Conservation (phyloP, 2,888 invertebrate genomes). For the Gortyna flavago region DNA sequence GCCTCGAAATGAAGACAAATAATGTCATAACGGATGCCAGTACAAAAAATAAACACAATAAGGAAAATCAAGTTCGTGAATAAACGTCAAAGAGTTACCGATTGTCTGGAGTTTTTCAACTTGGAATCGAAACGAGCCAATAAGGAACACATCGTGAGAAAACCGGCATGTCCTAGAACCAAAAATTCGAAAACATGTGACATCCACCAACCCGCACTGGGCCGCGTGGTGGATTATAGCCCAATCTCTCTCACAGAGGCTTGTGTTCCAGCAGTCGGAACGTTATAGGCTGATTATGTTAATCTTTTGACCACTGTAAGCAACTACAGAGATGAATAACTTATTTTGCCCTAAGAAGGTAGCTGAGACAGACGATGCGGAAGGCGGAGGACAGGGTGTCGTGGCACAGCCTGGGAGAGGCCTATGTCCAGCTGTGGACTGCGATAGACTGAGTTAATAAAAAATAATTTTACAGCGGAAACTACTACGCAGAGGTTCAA, state of each 20-base stretch:
- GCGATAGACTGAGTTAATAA: no score
- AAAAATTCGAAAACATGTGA: no score
- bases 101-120: conserved; percentile 8
- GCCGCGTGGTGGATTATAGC: no score
- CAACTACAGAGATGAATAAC: background rate
- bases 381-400: no score
- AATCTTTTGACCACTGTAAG: background rate
- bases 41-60: conserved; percentile 25
- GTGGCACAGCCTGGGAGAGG: no score
- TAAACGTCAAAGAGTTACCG: conserved; percentile 39
- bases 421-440: background rate
- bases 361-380: no score
- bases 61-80: conserved; percentile 35
- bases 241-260: background rate
- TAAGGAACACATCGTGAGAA: background rate
- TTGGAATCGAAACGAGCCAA: conserved; percentile 4
- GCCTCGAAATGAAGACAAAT: conserved; percentile 36
- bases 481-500: background rate
- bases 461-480: background rate
- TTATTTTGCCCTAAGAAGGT: no score
- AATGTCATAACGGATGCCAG: conserved; percentile 16
- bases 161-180: background rate
- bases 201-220: no score
- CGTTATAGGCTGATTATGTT: background rate
- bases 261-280: background rate